These are phyloP conservation scores for Rhea pennata DNA, from an alignment of 2,113 vertebrate species.

Conservation along the genomic window DNA sequence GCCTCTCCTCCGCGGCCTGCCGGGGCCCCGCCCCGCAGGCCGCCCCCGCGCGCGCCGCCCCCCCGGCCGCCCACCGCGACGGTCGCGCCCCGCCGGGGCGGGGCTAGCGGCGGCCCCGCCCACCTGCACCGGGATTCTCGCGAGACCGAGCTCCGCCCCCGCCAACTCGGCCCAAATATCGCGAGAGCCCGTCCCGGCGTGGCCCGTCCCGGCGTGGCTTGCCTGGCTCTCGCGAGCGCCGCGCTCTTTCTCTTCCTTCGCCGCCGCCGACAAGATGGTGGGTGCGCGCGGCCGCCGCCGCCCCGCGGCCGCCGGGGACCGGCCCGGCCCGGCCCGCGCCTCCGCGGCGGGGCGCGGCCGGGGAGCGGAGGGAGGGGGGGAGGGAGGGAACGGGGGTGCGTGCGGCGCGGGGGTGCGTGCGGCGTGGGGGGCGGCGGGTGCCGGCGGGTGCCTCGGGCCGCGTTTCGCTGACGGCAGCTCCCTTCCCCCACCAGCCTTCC, in stretches of 20 bases:
- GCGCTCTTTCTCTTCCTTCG: neutral
- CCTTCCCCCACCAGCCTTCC: conserved; percentile 77
- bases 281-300: neutral
- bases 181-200: neutral
- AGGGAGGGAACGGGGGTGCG: too few species aligned
- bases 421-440: neutral
- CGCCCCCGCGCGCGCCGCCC: too few species aligned
- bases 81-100: too few species aligned
- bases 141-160: fast-evolving
- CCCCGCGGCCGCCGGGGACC: fast-evolving
- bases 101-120: too few species aligned
- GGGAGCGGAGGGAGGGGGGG: too few species aligned
- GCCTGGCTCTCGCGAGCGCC: neutral
- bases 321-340: neutral
- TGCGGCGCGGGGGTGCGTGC: fast-evolving
- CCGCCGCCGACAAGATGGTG: conserved; percentile 35
- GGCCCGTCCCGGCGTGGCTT: fast-evolving
- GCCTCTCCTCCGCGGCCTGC: too few species aligned
- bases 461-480: neutral
- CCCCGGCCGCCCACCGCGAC: too few species aligned
- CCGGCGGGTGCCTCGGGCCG: neutral
- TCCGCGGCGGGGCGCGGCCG: fast-evolving
- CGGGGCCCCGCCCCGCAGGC: too few species aligned
- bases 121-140: neutral
- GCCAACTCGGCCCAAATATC: neutral